These are phyloP conservation scores for Numenius phaeopus DNA, from an alignment of 2,797 vertebrate species.

Conservation along the genomic window DNA sequence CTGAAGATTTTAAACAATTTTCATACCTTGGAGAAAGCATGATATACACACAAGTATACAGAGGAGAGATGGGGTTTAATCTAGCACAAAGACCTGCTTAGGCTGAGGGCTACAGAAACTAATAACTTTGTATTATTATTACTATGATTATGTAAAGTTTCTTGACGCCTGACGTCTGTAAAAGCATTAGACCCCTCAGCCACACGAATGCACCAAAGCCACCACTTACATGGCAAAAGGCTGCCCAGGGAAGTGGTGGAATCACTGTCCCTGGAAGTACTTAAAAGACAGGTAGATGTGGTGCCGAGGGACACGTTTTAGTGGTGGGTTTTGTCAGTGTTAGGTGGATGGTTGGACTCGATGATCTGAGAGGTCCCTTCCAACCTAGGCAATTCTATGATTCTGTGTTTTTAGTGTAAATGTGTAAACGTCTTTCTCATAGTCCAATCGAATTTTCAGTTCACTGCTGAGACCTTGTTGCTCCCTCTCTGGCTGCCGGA, in stretches of 20 bases:
- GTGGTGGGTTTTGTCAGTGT: not conserved
- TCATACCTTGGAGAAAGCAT: not conserved
- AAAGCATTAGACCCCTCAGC: not conserved
- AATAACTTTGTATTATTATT: not conserved
- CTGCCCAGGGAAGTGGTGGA: not conserved
- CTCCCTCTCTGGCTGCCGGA: not conserved
- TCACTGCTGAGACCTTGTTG: not conserved
- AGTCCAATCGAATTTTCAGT: not conserved
- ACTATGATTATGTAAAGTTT: not conserved
- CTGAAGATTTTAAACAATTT: not conserved
- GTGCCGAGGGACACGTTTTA: not conserved
- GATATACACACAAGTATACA: not conserved
- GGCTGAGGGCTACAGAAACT: not conserved
- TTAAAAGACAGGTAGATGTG: not conserved
- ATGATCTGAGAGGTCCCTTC: not conserved
- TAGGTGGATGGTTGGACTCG: not conserved
- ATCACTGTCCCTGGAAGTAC: not conserved
- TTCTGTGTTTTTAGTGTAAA: not conserved
- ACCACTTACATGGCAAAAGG: not conserved
- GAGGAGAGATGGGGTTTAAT: not conserved
- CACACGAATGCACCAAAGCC: not conserved
- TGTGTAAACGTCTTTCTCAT: not conserved
- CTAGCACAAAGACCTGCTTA: not conserved
- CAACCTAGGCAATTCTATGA: not conserved
- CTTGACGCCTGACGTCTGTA: not conserved